Conservation (phyloP, 2,888 invertebrate genomes). For the Pristionchus arcanus region DNA sequence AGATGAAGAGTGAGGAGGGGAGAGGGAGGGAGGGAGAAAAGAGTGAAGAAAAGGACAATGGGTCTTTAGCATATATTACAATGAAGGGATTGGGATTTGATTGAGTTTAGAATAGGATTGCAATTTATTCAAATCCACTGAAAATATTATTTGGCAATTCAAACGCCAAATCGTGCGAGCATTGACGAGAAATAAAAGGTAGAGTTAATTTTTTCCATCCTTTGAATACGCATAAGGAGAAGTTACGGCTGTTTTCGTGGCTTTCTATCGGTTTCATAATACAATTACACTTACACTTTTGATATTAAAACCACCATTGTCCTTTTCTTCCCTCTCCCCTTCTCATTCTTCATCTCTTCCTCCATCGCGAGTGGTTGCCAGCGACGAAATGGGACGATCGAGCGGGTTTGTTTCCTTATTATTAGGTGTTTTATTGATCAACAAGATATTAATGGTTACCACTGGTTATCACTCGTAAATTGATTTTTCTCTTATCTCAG, state of each 20-base stretch:
- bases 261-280: too few relatives aligned
- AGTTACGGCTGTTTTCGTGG: neutral
- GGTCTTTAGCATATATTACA: neutral
- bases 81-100: too few relatives aligned
- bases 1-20: neutral
- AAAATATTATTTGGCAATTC: too few relatives aligned
- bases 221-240: neutral
- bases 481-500: neutral
- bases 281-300: neutral
- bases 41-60: neutral
- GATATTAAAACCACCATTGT: neutral
- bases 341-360: neutral
- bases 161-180: too few relatives aligned
- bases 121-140: too few relatives aligned
- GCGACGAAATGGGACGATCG: neutral
- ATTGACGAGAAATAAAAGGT: too few relatives aligned
- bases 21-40: neutral
- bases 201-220: too few relatives aligned
- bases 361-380: neutral
- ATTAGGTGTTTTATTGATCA: neutral
- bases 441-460: too few relatives aligned
- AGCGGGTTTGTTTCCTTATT: neutral
- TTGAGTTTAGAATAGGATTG: too few relatives aligned
- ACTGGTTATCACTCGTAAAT: too few relatives aligned
- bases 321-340: neutral